Conservation (phyloP, 2,113 vertebrate genomes). For the Narcine bancroftii region DNA sequence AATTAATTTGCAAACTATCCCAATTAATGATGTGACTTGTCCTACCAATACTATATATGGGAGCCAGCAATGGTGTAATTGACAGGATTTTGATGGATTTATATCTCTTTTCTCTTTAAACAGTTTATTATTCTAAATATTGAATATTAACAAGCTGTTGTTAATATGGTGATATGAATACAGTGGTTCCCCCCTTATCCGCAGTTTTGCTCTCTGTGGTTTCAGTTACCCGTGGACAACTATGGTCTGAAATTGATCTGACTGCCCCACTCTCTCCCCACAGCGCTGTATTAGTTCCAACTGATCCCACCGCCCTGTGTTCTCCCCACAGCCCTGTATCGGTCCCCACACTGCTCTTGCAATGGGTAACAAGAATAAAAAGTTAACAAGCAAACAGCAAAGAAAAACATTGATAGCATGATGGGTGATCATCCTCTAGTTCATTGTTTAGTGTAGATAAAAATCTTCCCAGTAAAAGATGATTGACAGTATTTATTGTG, state of each 20-base stretch:
- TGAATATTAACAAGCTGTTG: background rate
- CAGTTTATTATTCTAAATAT: background rate
- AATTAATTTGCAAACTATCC: conserved; percentile 17
- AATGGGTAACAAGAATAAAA: background rate
- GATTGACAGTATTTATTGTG: background rate
- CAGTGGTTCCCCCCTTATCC: too few relatives aligned
- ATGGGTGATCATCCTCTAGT: background rate
- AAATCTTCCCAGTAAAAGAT: conserved; percentile 2
- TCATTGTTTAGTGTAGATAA: background rate
- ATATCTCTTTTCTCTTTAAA: background rate
- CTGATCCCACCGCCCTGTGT: too few relatives aligned
- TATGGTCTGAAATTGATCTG: too few relatives aligned
- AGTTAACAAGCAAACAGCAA: background rate
- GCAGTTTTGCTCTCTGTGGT: too few relatives aligned
- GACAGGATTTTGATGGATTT: background rate
- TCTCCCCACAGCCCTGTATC: too few relatives aligned
- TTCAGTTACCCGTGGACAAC: too few relatives aligned
- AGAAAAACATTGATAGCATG: background rate
- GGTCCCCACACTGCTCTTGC: too few relatives aligned
- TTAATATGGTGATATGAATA: background rate
- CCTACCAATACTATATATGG: background rate
- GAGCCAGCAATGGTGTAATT: background rate
- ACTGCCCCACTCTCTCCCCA: too few relatives aligned
- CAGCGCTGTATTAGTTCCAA: too few relatives aligned
- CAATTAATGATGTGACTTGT: background rate